Base-by-base conservation (phyloP, 2,888 invertebrate species). In the Thymelicus sylvestris region DNA sequence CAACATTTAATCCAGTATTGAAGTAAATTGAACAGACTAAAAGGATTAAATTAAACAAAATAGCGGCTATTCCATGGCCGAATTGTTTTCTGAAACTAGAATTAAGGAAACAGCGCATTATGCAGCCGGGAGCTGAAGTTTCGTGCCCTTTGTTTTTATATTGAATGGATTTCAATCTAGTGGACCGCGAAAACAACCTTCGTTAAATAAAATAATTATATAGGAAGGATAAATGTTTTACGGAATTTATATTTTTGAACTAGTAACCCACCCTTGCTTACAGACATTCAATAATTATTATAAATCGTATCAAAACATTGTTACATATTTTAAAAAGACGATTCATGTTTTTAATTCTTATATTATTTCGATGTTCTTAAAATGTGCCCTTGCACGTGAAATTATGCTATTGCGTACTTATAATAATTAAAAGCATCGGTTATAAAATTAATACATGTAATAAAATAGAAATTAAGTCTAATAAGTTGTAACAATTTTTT, bases 161-260 rank as follows among this genome's bases (percentile, higher is more conserved):
- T 55, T 55, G 55, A 55, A 55, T 55, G 55, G 55, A 55, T 55
- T 55, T 55, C 55, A 24, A 55, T 55, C 55, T 24, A 55, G 24
- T 55, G 55, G 12, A 55, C 55, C 24, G 24, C 55, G 55, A 8
- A 24, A 55, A 55, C 55, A 55, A 55, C 19, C 19, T 55, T 55
- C 5, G 24, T 15, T 24, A 55, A 55, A 55, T 24, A 55, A 55
- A 55, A 55, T 52, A 24, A 24, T 55, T 24, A 12, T 24, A 15
- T 12, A n/a, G 12, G 8, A 2, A 19, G 19, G 52, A 19, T 52
- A 52, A 52, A 52, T 19, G 12, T 19, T 52, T 52, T 15, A 19
- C 15, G 2, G 12, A 48, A 15, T 6, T 15, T 50, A 50, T 15
- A 41, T 41, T 50, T 7, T 8, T 15, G 15, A 6, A 12, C 0